phyloP scores from a whole-genome alignment of 1,140 invertebrate species.

The Papilio dardanus region DNA sequence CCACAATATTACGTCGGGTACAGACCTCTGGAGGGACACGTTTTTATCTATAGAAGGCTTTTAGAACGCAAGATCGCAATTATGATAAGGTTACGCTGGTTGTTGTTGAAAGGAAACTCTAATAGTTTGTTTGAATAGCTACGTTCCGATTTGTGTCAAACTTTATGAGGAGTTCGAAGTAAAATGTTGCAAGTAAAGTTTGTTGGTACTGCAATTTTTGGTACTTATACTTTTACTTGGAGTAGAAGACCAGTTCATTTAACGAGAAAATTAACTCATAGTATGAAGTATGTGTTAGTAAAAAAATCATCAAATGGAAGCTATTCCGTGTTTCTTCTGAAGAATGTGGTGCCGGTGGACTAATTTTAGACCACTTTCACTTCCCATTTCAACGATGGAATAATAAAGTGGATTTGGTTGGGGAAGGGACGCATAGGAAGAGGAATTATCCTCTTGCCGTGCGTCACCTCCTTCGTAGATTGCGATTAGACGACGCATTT shows the following conservation, averaged over 20 bases:
- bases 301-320: no score
- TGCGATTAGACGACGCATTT: no score
- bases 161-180: neutral
- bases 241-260: neutral
- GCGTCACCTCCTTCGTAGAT: no score
- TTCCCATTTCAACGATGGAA: no score
- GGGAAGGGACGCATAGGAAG: no score
- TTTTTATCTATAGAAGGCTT: constrained; percentile 42
- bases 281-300: no score
- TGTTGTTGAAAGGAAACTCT: constrained; percentile 18
- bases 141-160: neutral
- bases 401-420: neutral
- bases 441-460: no score
- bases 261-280: neutral
- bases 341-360: no score
- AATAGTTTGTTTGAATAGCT: constrained; percentile 6
- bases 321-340: no score
- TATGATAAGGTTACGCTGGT: constrained; percentile 38
- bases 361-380: no score
- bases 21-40: neutral
- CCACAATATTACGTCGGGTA: neutral
- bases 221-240: no score
- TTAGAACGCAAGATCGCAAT: constrained; percentile 44
- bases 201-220: neutral
- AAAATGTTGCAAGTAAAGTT: neutral